These are phyloP conservation scores for Hololepta plana DNA, from an alignment of 2,888 invertebrate genomes.

Conservation along the genomic window DNA sequence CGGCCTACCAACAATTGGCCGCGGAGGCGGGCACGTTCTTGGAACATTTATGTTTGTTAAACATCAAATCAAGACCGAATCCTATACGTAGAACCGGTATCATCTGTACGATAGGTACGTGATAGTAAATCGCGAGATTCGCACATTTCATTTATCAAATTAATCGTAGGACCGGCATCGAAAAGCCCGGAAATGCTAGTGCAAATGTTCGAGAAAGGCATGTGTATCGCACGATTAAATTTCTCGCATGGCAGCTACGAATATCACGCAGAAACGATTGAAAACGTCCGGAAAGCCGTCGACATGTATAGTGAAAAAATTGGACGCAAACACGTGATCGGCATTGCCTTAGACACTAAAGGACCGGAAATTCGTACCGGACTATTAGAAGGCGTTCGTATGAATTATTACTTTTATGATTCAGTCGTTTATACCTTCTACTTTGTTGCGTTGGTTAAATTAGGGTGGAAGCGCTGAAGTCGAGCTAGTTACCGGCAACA, in stretches of 20 bases:
- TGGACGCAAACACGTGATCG: slow-evolving; percentile 61
- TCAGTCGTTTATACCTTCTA: too few species aligned
- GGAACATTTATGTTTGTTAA: slow-evolving; percentile 86
- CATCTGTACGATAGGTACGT: too few species aligned
- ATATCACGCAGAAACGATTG: slow-evolving; percentile 81
- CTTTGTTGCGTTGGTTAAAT: too few species aligned
- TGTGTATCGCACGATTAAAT: slow-evolving; percentile 91
- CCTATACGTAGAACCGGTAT: slow-evolving; percentile 87
- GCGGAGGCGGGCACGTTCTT: slow-evolving; percentile 53
- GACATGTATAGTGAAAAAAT: slow-evolving; percentile 56
- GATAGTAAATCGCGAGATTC: too few species aligned
- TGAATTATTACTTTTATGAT: slow-evolving; percentile 4
- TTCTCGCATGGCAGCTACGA: slow-evolving; percentile 93
- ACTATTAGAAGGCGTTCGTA: slow-evolving; percentile 76
- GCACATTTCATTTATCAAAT: too few species aligned
- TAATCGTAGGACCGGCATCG: slow-evolving; percentile 81
- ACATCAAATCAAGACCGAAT: slow-evolving; percentile 80
- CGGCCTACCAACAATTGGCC: slow-evolving; percentile 35
- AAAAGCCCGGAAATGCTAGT: slow-evolving; percentile 63
- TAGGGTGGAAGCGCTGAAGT: slow-evolving; percentile 80
- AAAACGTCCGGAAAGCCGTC: slow-evolving; percentile 71
- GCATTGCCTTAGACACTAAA: slow-evolving; percentile 93
- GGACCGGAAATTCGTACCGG: slow-evolving; percentile 97
- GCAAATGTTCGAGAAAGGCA: slow-evolving; percentile 89
- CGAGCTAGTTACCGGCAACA: slow-evolving; percentile 66